Conservation (phyloP, 2,797 vertebrate genomes). For the Gallinago nigripennis region DNA sequence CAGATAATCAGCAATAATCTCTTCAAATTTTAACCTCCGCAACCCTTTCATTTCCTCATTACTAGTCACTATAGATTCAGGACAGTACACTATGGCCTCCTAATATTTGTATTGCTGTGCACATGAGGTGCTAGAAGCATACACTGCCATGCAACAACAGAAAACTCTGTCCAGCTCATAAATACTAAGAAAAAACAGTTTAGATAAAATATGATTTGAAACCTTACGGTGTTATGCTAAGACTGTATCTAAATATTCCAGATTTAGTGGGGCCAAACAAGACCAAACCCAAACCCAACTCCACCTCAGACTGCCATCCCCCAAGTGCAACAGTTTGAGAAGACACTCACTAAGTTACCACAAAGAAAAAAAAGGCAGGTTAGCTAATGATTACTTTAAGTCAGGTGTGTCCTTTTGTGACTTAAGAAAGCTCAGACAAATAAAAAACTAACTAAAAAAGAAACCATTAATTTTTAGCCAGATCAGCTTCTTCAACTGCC, state of each 20-base stretch:
- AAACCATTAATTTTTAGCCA: background rate
- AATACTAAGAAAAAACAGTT: background rate
- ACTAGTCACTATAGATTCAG: background rate
- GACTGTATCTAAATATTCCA: background rate
- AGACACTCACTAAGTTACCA: background rate
- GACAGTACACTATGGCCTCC: background rate
- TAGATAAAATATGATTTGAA: background rate
- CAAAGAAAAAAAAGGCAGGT: background rate
- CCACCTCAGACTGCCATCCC: background rate
- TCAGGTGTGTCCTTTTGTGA: background rate
- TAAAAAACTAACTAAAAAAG: background rate
- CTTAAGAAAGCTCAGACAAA: background rate
- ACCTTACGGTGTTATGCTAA: background rate
- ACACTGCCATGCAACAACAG: fast-evolving
- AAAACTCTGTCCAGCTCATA: background rate
- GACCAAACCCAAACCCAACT: background rate
- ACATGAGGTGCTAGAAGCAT: background rate
- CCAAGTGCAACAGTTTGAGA: background rate
- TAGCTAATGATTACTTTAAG: background rate
- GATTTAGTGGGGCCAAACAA: background rate
- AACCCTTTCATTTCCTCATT: background rate
- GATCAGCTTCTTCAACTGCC: background rate
- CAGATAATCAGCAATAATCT: background rate
- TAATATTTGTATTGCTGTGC: background rate
- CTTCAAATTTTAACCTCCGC: background rate